Evolutionary conservation across 2,797 vertebrate species (phyloP).

Genomic region (Clamator glandarius): DNA sequence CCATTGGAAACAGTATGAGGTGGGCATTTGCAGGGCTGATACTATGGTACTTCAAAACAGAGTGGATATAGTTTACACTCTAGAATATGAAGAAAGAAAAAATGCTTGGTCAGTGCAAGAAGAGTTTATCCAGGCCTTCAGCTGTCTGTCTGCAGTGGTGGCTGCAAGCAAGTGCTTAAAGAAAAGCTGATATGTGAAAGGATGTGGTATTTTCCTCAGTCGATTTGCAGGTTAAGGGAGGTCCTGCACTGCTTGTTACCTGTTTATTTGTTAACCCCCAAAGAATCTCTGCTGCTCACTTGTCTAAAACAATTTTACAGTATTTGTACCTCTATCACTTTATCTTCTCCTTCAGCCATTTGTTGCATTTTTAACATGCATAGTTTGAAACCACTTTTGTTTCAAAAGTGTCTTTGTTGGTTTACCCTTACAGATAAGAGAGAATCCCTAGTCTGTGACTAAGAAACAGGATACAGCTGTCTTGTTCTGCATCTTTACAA

Average conservation of each 20-base stretch:
- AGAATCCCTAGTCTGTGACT: not conserved
- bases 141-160: not conserved
- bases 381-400: not conserved
- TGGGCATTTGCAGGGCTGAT: not conserved
- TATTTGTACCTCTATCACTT: not conserved
- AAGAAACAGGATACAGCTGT: not conserved
- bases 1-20: not conserved
- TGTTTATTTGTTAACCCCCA: not conserved
- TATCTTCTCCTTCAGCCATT: not conserved
- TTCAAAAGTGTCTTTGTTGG: not conserved
- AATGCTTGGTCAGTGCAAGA: not conserved
- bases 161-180: not conserved
- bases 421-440: not conserved
- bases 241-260: not conserved
- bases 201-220: not conserved
- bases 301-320: accelerated
- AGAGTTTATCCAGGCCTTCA: not conserved
- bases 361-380: not conserved
- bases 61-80: not conserved
- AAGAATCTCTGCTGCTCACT: not conserved
- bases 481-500: not conserved
- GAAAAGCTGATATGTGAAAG: not conserved
- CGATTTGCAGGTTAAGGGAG: not conserved
- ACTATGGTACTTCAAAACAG: not conserved
- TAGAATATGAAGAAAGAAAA: not conserved